phyloP scores from a whole-genome alignment of 2,888 invertebrate genomes.

The Lasioglossum villosulum region DNA sequence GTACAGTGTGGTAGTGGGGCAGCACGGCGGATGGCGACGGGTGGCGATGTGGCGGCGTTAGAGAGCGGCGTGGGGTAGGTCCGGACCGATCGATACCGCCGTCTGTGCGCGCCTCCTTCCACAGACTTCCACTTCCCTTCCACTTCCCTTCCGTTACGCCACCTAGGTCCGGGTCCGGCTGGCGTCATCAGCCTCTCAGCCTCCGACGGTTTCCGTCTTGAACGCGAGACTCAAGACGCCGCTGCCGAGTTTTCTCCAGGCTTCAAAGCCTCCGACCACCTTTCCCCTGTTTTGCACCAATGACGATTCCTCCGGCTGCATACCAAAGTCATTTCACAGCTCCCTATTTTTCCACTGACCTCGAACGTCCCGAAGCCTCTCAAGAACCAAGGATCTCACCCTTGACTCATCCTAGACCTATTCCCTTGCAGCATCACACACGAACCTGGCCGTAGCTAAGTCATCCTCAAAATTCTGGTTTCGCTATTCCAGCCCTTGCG shows the following conservation, averaged over 20 bases:
- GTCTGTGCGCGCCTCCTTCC: slow-evolving; percentile 85
- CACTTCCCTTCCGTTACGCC: slow-evolving; percentile 80
- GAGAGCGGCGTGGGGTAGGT: slow-evolving; percentile 85
- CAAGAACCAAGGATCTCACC: not conserved
- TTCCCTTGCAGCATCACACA: not conserved
- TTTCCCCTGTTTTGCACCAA: not conserved
- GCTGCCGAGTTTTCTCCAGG: not conserved
- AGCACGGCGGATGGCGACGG: slow-evolving; percentile 66
- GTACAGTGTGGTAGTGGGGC: slow-evolving; percentile 74
- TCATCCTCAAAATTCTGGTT: not conserved
- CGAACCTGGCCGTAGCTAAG: not conserved
- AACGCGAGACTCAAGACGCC: slow-evolving; percentile 45
- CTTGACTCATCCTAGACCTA: not conserved
- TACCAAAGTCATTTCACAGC: not conserved
- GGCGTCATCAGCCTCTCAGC: slow-evolving; percentile 76
- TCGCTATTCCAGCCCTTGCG: not conserved
- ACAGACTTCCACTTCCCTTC: slow-evolving; percentile 73
- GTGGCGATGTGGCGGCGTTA: slow-evolving; percentile 71
- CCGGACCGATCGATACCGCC: slow-evolving; percentile 88
- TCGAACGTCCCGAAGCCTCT: not conserved
- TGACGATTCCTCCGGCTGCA: not conserved
- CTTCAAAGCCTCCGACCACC: not conserved
- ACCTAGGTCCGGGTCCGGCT: slow-evolving; percentile 81
- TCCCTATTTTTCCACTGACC: not conserved
- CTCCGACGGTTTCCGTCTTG: slow-evolving; percentile 65